Percentiles rank a stretch among this genome's conserved stretches.
phyloP scores from a whole-genome alignment of 2,888 invertebrate genomes.

The Polyploca ridens region DNA sequence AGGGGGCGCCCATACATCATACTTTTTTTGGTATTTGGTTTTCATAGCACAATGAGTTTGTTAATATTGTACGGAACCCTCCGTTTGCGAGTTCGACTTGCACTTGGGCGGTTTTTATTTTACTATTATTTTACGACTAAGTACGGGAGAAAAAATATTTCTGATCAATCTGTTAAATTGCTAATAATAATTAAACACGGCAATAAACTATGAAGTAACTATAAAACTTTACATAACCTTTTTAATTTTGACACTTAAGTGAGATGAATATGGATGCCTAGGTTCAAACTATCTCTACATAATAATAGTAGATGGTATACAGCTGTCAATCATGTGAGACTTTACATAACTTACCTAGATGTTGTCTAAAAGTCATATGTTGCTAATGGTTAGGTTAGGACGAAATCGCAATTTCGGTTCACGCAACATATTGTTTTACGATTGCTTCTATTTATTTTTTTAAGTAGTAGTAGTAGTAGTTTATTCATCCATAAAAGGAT shows the following conservation, averaged over 20 bases:
- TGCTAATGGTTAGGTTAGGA: not conserved
- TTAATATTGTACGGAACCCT: too few species aligned
- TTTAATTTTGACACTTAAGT: not conserved
- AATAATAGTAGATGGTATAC: not conserved
- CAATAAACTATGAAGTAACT: not conserved
- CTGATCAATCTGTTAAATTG: not conserved
- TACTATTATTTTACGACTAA: too few species aligned
- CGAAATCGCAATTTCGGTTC: not conserved
- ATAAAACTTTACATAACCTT: not conserved
- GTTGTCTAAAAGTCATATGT: not conserved
- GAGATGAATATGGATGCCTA: conserved; percentile 1
- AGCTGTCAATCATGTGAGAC: conserved; percentile 1
- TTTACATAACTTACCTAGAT: not conserved
- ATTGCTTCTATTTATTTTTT: not conserved
- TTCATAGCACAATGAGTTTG: too few species aligned
- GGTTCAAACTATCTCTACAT: not conserved
- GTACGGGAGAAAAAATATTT: too few species aligned
- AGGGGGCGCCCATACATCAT: too few species aligned
- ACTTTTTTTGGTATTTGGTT: too few species aligned
- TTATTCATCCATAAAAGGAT: too few species aligned
- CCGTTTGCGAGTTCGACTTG: too few species aligned
- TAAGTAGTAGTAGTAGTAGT: too few species aligned
- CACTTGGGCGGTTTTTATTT: too few species aligned
- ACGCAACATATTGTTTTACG: not conserved
- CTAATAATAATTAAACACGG: not conserved